These are phyloP conservation scores for Cyprinodon variegatus DNA, from an alignment of 2,113 vertebrate genomes.

Conservation along the genomic window DNA sequence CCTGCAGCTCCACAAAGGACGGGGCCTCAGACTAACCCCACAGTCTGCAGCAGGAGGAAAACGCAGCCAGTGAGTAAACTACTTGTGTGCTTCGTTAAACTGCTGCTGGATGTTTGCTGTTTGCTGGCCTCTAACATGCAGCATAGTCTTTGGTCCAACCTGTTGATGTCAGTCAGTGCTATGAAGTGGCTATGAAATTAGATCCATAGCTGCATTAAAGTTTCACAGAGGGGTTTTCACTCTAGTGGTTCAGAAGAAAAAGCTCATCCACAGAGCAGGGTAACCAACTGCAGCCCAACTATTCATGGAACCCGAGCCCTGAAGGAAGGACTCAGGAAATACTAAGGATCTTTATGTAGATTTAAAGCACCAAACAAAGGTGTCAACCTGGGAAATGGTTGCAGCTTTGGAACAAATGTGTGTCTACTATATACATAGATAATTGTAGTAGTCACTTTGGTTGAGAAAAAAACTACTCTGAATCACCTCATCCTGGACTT, in stretches of 20 bases:
- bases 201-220: slow-evolving; percentile 63
- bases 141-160: rapidly evolving
- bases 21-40: not conserved
- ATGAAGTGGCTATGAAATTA: slow-evolving; percentile 31
- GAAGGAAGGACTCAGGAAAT: not conserved
- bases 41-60: not conserved
- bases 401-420: not conserved
- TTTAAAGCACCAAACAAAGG: not conserved
- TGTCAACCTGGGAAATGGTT: not conserved
- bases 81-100: slow-evolving; percentile 7
- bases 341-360: not conserved
- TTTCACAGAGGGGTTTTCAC: slow-evolving; percentile 66
- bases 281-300: not conserved
- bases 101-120: not conserved
- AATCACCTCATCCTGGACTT: not conserved
- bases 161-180: not conserved
- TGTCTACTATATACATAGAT: not conserved
- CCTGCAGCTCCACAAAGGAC: slow-evolving; percentile 21
- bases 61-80: slow-evolving; percentile 21
- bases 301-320: not conserved
- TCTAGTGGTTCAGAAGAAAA: slow-evolving; percentile 44
- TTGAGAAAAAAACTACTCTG: not conserved
- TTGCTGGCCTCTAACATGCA: not conserved
- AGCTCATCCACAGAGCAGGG: not conserved
- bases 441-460: not conserved